Conservation (phyloP, 2,113 vertebrate genomes). For the Rissa tridactyla region DNA sequence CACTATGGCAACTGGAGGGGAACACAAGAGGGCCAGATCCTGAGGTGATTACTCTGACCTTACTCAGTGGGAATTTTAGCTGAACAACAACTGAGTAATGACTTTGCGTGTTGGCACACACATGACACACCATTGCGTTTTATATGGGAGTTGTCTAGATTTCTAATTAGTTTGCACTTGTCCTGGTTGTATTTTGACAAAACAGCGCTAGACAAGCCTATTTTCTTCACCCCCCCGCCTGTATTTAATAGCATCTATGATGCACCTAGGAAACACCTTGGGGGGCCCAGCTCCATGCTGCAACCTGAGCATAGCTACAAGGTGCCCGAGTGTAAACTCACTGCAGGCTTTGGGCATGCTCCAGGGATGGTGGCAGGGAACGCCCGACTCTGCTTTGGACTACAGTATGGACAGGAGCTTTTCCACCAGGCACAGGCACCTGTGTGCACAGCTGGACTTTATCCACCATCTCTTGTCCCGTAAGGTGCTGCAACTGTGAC, state of each 20-base stretch:
- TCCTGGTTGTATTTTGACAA: constrained; percentile 39
- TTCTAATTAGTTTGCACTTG: constrained; percentile 59
- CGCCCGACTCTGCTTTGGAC: neutral
- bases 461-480: neutral
- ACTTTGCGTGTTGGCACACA: constrained; percentile 46
- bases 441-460: neutral
- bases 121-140: constrained; percentile 48
- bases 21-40: constrained; percentile 14
- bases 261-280: neutral
- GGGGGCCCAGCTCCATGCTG: neutral
- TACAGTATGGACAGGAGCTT: neutral
- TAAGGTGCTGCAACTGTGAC: neutral
- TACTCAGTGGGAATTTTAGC: constrained; percentile 62
- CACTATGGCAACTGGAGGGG: neutral
- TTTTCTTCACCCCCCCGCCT: neutral
- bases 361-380: neutral
- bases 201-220: neutral
- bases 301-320: neutral
- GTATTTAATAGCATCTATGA: neutral
- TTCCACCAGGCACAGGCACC: neutral
- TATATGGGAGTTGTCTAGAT: constrained; percentile 58
- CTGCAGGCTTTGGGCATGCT: neutral
- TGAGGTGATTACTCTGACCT: constrained; percentile 53
- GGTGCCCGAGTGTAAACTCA: neutral
- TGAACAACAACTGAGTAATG: constrained; percentile 69